phyloP scores from a whole-genome alignment of 2,113 vertebrate species.

The Calyptomena viridis region DNA sequence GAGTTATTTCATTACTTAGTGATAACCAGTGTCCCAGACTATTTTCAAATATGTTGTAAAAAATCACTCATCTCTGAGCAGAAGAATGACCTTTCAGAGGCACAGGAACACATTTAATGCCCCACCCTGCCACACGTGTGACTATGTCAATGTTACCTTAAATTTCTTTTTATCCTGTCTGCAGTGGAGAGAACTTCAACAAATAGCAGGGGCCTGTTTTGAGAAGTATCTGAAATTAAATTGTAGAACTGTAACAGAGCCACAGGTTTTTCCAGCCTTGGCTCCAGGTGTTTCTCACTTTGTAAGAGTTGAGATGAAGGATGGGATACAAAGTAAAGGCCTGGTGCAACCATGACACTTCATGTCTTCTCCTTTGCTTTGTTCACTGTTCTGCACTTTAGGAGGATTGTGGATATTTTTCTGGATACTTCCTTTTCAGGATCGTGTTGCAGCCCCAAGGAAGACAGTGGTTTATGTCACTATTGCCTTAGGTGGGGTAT shows the following conservation, averaged over 20 bases:
- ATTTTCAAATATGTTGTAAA: background rate
- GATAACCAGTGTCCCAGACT: background rate
- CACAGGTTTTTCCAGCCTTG: background rate
- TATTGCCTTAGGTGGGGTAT: background rate
- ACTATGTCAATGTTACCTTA: fast-evolving
- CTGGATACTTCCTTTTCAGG: background rate
- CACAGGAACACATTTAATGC: background rate
- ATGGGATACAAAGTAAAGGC: background rate
- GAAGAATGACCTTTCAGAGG: conserved; percentile 4
- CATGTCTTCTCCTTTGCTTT: background rate
- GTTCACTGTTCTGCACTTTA: background rate
- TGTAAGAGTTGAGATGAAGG: background rate
- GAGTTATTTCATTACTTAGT: conserved; percentile 5
- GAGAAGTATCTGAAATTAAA: background rate
- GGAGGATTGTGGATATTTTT: background rate
- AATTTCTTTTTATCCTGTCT: background rate
- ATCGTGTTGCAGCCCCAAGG: background rate
- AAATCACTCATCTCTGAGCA: background rate
- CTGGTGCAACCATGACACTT: background rate
- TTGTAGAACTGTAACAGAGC: background rate
- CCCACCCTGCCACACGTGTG: background rate
- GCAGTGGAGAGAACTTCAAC: background rate
- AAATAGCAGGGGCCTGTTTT: background rate
- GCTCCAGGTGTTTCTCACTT: background rate
- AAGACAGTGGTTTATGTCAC: background rate